Evolutionary conservation across 2,888 invertebrate genomes (phyloP), one percentile per base, ranked within the genome.

Genomic region (Protodeltote pygarga): DNA sequence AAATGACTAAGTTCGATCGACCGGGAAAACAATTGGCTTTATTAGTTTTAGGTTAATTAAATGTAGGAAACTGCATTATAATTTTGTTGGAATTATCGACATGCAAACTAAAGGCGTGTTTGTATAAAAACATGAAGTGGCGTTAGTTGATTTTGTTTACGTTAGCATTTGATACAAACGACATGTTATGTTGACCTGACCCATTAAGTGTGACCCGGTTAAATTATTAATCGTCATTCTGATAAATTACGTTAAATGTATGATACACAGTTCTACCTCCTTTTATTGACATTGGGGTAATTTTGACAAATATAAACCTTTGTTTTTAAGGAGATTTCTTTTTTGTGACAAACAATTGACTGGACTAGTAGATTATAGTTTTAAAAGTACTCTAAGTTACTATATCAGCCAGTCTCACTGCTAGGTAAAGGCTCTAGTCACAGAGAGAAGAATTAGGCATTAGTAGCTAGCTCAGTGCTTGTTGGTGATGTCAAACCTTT

Each of bases 181-280:
- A 59, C 58, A 64, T 65, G 65, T 63, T 65, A 66, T 54, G 61
- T 49, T 46, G 65, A 46, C 73, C 59, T 76, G 78, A 75, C 81
- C 82, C 65, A 75, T 65, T 77, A 77, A 75, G 46, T 62, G 51
- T 65, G 80, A 78, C 82, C 79, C 51, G 67, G 74, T 73, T 73
- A 58, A 73, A 75, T 67, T 71, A 70, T 75, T 66, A 69, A 75
- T 62, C 66, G 69, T 75, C 72, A 81, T 68, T 73, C 68, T 64
- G 59, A 65, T 69, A 69, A 71, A 71, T 70, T 75, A 70, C 65
- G 47, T 70, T 51, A 50, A 57, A 54, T 52, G 45, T 21, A 52
- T 46, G 44, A 41, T 42, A 44, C 51, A 41, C 10, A 38, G n/a
- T 16, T 21, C 20, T 8, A 19, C 11, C 10, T 9, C 6, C 8